Evolutionary conservation across 1,140 invertebrate genomes (phyloP).

Genomic region (Diuraphis noxia): DNA sequence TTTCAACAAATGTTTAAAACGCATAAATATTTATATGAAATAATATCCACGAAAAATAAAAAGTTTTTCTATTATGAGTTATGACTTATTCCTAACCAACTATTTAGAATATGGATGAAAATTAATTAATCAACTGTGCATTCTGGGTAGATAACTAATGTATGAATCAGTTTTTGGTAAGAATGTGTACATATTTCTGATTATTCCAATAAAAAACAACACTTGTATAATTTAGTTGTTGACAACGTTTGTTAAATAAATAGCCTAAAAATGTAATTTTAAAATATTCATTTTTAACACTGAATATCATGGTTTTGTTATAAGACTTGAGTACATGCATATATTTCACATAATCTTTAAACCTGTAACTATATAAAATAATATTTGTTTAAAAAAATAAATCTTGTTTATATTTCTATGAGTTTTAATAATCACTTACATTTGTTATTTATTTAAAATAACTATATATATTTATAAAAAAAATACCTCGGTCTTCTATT

Average conservation of each 20-base stretch:
- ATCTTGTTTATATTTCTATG: background rate
- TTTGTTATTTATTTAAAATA: constrained; percentile 3
- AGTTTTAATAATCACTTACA: background rate
- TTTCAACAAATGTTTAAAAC: constrained; percentile 66
- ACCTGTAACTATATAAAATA: background rate
- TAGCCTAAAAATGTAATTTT: background rate
- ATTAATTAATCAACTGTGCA: background rate
- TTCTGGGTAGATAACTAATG: background rate
- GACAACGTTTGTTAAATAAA: background rate
- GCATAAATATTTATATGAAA: background rate
- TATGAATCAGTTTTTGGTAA: background rate
- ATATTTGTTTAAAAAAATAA: background rate
- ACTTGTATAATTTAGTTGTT: background rate
- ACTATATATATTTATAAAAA: background rate
- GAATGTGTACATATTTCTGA: background rate
- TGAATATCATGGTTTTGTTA: background rate
- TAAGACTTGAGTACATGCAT: background rate
- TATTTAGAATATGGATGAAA: background rate
- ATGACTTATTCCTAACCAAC: background rate
- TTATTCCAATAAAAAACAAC: background rate
- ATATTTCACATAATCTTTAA: background rate
- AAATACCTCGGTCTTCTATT: background rate
- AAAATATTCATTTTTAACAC: background rate
- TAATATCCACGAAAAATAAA: background rate
- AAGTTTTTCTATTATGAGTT: background rate